Conservation (phyloP, 37 sponge, comb jelly and placozoan species). For the Trichoplax adhaerens region DNA sequence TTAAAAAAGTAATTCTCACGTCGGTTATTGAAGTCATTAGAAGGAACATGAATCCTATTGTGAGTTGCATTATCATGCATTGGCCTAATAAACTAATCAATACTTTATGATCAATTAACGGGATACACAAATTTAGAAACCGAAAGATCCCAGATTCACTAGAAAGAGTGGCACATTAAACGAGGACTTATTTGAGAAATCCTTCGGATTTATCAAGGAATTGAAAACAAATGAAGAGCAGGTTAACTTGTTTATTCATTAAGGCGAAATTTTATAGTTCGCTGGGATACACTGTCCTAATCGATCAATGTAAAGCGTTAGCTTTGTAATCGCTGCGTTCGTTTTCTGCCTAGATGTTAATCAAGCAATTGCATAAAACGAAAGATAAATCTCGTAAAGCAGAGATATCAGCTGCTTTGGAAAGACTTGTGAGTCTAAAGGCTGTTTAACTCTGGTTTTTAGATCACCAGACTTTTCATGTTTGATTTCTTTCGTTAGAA, state of each 20-base stretch:
- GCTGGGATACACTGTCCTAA: too few relatives aligned
- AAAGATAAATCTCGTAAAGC: constrained; percentile 4
- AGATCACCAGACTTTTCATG: not conserved
- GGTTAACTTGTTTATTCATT: not conserved
- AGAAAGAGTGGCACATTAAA: constrained; percentile 42
- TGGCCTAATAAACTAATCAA: too few relatives aligned
- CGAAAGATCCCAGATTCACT: constrained; percentile 61
- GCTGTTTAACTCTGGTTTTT: not conserved
- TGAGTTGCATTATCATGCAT: too few relatives aligned
- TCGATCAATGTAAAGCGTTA: too few relatives aligned
- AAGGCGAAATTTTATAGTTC: too few relatives aligned
- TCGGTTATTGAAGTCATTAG: too few relatives aligned
- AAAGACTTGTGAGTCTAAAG: constrained; percentile 27
- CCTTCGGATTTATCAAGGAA: constrained; percentile 46
- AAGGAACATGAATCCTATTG: too few relatives aligned
- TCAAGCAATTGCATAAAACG: constrained; percentile 11
- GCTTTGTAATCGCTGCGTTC: too few relatives aligned
- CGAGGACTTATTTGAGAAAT: constrained; percentile 42
- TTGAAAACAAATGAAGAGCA: constrained; percentile 37
- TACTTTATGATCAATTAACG: too few relatives aligned
- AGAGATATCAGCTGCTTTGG: constrained; percentile 17
- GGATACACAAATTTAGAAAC: too few relatives aligned
- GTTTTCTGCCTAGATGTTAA: not conserved
- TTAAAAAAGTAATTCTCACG: too few relatives aligned
- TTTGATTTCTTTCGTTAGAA: constrained; percentile 19